Evolutionary conservation across 2,113 vertebrate species (phyloP), one percentile per base, ranked within the genome.

Genomic region (Zosterops japonicus): DNA sequence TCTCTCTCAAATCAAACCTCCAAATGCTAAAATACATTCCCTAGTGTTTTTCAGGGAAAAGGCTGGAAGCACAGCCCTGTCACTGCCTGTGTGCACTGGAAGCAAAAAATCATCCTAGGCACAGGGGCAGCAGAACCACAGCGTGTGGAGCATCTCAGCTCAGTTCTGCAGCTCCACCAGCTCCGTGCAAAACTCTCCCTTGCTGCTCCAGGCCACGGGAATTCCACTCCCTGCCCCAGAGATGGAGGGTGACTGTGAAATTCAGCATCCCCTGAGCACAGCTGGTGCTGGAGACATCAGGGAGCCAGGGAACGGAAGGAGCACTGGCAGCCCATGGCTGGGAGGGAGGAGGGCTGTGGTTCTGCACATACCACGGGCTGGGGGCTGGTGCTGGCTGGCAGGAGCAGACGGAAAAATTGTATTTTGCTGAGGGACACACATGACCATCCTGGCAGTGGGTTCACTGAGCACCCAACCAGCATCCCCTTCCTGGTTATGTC

Each of bases 361-460:
- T 67, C 25, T 22, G 64, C 52, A 42, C 23, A 2, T 22, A 28
- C 33, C 0, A 0, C 0, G 0, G 31, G 28, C 28, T 18, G 33
- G 11, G 55, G 17, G 24, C 52, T 83, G 90, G 7, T 36, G 49
- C 61, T 72, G 36, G 17, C 70, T 68, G 85, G 22, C 63, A 65
- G 78, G 60, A 91, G 29, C 69, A 70, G 76, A 71, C 0, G 0
- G 60, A 78, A 71, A 33, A 72, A 47, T 5, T 35, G 13, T 20
- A 39, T 71, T 79, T 93, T 60, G 64, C 59, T 52, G 68, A 77
- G 76, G 59, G 41, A 83, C 33, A 28, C 14, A 7, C 8, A 52
- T 5, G n/a, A 49, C 8, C 68, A 68, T 36, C 52, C 47, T 55
- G 39, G 47, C 53, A 57, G 24, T 5, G 28, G 67, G 24, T 44